Conservation (phyloP, 2,797 vertebrate genomes). For the Halcyon chelicuti region DNA sequence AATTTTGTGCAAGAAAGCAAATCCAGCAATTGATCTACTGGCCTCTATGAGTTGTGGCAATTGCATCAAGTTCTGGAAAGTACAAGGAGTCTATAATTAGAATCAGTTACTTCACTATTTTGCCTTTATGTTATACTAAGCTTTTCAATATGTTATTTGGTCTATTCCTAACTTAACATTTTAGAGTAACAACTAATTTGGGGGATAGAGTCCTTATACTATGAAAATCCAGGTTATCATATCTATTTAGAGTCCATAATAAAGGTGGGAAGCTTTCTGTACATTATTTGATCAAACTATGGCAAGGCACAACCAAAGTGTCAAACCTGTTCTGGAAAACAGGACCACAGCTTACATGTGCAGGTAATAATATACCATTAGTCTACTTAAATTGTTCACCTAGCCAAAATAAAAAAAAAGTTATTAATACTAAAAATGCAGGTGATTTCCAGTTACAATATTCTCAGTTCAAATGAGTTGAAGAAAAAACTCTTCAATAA, state of each 20-base stretch:
- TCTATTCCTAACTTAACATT: not conserved
- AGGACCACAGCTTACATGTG: not conserved
- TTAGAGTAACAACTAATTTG: not conserved
- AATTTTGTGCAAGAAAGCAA: not conserved
- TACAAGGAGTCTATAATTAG: not conserved
- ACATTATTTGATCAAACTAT: not conserved
- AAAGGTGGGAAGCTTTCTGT: not conserved
- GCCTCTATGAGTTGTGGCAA: not conserved
- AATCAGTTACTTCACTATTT: not conserved
- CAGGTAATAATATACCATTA: not conserved
- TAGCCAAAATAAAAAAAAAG: not conserved
- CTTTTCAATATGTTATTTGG: not conserved
- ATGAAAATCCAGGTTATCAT: not conserved
- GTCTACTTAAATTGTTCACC: not conserved
- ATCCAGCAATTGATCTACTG: not conserved
- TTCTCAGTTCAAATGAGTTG: not conserved
- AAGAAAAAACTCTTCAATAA: not conserved
- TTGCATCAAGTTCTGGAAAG: not conserved
- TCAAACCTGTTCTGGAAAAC: not conserved
- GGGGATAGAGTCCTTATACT: not conserved
- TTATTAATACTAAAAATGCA: not conserved
- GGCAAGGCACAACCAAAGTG: not conserved
- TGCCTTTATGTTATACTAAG: not conserved
- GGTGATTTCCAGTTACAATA: not conserved
- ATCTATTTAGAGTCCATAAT: not conserved